Evolutionary conservation across 2,888 invertebrate species (phyloP), one percentile per base, ranked within the genome.

Genomic region (Ametastegia equiseti): DNA sequence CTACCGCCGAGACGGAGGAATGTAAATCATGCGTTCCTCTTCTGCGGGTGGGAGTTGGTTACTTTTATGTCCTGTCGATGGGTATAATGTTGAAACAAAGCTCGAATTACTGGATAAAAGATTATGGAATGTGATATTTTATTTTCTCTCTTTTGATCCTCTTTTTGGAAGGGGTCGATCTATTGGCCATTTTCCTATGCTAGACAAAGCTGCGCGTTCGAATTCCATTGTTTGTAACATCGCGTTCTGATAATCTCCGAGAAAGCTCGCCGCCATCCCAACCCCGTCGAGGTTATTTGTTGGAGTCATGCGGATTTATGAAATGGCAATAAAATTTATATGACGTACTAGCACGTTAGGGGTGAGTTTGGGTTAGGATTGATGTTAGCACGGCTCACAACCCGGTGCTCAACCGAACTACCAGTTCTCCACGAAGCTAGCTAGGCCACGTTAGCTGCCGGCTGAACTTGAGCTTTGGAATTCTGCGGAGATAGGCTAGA

Each of bases 1-100:
- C 90, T 90, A 89, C 88, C 89, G 86, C 85, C 88, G 87, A 89
- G 88, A 88, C 88, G 88, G 85, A 87, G 89, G 90, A 91, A 91
- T 91, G 90, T 90, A 91, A 91, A 91, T 91, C 90, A 90, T 84
- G 85, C 80, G 81, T 39, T 60, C 60, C 19, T 42, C 47, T 75
- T 77, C 47, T 33, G 42, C 13, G 47, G 45, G 54, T 67, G 11
- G n/a, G 23, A 50, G 67, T 36, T 9, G 30, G n/a, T 27, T 11
- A 60, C 80, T 27, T 36, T 67, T 47, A 45, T 23, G 60, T 60
- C 39, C 60, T 23, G 23, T 78, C 71, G 39, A 67, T 39, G 36
- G 65, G 36, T 9, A 11, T 30, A 6, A 60, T 60, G 65, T 39
- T 67, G n/a, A 13, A 67, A 67, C 65, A 67, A 50, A 33, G 47